phyloP scores from a whole-genome alignment of 2,113 vertebrate species.

The Grantiella picta region DNA sequence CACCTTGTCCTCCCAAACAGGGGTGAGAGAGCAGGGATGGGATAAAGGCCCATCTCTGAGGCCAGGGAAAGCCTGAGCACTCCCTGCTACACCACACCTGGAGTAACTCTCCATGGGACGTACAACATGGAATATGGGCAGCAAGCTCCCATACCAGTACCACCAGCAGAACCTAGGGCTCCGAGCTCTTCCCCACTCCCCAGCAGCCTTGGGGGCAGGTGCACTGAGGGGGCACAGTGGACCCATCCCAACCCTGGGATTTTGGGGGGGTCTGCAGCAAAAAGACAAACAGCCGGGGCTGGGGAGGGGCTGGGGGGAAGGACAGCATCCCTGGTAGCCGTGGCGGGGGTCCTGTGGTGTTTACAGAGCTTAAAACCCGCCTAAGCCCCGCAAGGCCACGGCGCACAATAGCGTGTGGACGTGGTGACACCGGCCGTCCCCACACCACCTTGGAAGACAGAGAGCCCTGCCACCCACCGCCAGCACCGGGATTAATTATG shows the following conservation, averaged over 20 bases:
- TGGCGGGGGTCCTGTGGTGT: slow-evolving; percentile 7
- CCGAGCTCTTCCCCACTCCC: neutral
- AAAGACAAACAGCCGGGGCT: neutral
- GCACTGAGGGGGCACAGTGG: fast-evolving
- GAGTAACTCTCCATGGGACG: neutral
- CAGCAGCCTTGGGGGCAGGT: neutral
- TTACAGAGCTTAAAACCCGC: slow-evolving; percentile 58
- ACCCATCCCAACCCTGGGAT: neutral
- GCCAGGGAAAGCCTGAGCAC: neutral
- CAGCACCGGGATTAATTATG: slow-evolving; percentile 90
- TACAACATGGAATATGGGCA: fast-evolving
- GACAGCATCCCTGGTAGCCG: neutral
- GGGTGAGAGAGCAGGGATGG: neutral
- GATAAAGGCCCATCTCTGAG: fast-evolving
- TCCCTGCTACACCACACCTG: neutral
- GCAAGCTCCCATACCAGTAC: neutral
- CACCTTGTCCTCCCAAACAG: fast-evolving
- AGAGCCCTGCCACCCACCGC: slow-evolving; percentile 87
- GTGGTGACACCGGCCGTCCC: slow-evolving; percentile 63
- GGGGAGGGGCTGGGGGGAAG: neutral
- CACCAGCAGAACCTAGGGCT: neutral
- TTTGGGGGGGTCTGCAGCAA: neutral
- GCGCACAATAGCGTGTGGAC: slow-evolving; percentile 70
- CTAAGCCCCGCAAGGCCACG: slow-evolving; percentile 49
- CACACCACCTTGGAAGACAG: slow-evolving; percentile 69